Percentiles rank a stretch among this genome's conserved stretches.
phyloP scores from a whole-genome alignment of 2,113 vertebrate genomes.

The Litocranius walleri region DNA sequence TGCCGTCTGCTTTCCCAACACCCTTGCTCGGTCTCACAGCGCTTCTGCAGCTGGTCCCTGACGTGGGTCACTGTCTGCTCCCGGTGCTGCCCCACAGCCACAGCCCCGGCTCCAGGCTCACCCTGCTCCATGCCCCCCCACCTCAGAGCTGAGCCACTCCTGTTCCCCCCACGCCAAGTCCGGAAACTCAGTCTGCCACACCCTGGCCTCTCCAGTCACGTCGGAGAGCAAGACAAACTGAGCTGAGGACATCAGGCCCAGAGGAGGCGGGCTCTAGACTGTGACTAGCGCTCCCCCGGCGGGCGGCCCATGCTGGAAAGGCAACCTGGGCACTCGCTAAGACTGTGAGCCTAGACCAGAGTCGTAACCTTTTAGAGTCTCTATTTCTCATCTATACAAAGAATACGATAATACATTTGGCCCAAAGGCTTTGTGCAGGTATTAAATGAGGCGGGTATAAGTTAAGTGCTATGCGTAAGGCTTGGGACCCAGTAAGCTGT shows the following conservation, averaged over 20 bases:
- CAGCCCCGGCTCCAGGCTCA: not conserved
- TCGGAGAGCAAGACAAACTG: slow-evolving; percentile 22
- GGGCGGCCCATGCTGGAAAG: not conserved
- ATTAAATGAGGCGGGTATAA: not conserved
- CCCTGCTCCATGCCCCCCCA: not conserved
- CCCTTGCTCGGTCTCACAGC: not conserved
- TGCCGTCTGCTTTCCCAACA: not conserved
- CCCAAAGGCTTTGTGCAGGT: slow-evolving; percentile 10
- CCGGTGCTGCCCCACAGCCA: rapidly evolving
- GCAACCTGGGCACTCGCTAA: not conserved
- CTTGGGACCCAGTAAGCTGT: not conserved
- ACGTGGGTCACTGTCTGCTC: not conserved
- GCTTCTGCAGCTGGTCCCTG: not conserved
- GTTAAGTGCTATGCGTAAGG: not conserved
- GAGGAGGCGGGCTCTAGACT: not conserved
- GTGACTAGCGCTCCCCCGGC: not conserved
- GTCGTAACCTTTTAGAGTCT: not conserved
- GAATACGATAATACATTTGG: not conserved
- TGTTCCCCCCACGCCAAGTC: not conserved
- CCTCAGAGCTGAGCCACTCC: not conserved
- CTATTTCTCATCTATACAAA: not conserved
- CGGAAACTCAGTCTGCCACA: not conserved
- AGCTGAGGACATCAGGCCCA: not conserved
- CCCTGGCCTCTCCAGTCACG: not conserved
- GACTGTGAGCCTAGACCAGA: not conserved